A percentile compares a stretch with the other conserved stretches of the same genome.
Conservation (phyloP, 2,113 vertebrate species). For the Burhinus bistriatus region DNA sequence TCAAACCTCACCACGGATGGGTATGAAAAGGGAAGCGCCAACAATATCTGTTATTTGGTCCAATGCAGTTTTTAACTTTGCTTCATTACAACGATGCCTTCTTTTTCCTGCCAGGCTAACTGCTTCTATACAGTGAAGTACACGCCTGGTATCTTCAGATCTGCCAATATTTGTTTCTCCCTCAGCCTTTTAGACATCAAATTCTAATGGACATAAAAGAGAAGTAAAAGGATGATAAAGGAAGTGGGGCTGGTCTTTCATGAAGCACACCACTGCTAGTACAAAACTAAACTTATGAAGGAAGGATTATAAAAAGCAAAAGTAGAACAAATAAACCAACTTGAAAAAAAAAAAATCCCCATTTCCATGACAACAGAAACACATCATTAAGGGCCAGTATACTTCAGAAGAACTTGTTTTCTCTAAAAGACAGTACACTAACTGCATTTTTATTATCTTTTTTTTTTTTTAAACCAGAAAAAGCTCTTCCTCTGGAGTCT, state of each 20-base stretch:
- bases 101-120: neutral
- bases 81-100: neutral
- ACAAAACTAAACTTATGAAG: constrained; percentile 61
- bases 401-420: constrained; percentile 38
- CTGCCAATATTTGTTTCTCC: neutral
- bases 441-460: neutral
- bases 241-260: constrained; percentile 26
- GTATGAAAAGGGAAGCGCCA: neutral
- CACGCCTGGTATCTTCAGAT: neutral
- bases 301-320: constrained; percentile 69
- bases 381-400: constrained; percentile 56
- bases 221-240: constrained; percentile 21
- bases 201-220: neutral
- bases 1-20: neutral
- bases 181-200: neutral
- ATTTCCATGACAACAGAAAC: constrained; percentile 79
- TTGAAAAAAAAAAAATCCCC: neutral
- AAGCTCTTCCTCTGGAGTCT: neutral
- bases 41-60: neutral
- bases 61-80: neutral
- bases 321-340: constrained; percentile 62
- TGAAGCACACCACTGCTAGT: constrained; percentile 25
- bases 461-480: neutral
- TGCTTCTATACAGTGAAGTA: neutral
- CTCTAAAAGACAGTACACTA: neutral